A percentile compares a stretch with the other conserved stretches of the same genome.
Conservation (phyloP, 2,113 vertebrate species). For the Microtus ochrogaster region DNA sequence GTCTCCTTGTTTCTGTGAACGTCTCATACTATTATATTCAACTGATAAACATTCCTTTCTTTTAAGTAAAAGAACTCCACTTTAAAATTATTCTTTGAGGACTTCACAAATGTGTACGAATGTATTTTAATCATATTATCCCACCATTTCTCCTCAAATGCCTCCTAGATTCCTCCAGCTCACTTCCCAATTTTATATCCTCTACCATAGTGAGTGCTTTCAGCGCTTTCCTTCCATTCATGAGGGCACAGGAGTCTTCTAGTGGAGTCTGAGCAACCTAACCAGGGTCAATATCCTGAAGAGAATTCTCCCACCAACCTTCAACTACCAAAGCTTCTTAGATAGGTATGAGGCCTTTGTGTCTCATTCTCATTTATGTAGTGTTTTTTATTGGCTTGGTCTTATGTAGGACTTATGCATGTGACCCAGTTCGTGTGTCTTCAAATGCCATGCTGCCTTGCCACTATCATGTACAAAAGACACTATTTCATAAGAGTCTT, state of each 20-base stretch:
- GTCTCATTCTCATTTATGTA: no score
- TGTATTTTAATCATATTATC: neutral
- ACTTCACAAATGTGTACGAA: neutral
- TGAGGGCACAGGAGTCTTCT: neutral
- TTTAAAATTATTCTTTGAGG: neutral
- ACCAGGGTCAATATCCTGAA: neutral
- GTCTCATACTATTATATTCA: neutral
- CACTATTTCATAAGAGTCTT: neutral
- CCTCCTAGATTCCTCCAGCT: no score
- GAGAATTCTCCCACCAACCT: neutral
- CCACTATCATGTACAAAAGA: neutral
- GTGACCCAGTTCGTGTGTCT: neutral
- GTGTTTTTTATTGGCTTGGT: neutral
- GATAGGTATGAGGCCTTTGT: neutral
- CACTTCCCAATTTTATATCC: neutral
- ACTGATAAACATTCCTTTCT: neutral
- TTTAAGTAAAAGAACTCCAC: neutral
- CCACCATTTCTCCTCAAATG: neutral
- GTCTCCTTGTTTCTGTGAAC: neutral
- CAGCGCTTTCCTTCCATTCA: neutral
- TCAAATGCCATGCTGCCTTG: no score
- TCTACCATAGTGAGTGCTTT: neutral
- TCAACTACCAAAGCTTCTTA: neutral
- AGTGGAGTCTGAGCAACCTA: neutral
- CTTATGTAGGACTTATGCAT: neutral